Evolutionary conservation across 2,113 vertebrate species (phyloP), one percentile per base, ranked within the genome.

Genomic region (Carettochelys insculpta): DNA sequence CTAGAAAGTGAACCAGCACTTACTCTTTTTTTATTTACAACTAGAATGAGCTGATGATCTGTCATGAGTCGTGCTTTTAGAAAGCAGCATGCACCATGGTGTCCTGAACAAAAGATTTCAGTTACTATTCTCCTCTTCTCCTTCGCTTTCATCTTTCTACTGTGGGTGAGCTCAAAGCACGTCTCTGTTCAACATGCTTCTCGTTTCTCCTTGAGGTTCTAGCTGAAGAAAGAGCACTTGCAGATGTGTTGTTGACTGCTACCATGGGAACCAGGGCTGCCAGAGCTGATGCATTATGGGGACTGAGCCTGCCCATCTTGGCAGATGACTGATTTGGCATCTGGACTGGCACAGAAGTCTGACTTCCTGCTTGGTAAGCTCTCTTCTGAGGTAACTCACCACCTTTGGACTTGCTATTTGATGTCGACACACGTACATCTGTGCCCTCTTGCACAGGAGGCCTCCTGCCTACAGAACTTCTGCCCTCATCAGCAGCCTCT

Each of bases 1-100:
- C 89, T 92, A 92, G 95, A 98, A 99, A 99, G 99, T 99, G 99
- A 99, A 98, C 99, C 99, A 98, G 99, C 99, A 99, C 99, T 99
- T 99, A 98, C 95, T 77, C 76, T 94, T 93, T n/a, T 95, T 3
- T 85, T 94, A 93, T 95, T 95, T 95, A 92, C 85, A 95, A 51
- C 89, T 83, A 56, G 41, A 80, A 86, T 1, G 56, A 94, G 31
- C 45, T 38, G 93, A 84, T 11, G 29, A 81, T 84, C 88, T 79
- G 65, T 82, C 76, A 82, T 80, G 56, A 25, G 73, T 92, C 95
- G 92, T 79, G 87, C 87, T 87, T 7, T 56, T 38, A 81, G 96
- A 90, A 97, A 93, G 96, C 95, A 88, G 96, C 86, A 51, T 92
- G 95, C 98, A 97, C 97, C 93, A 85, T 45, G 80, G 94, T 38